These are phyloP conservation scores for Cryptocheilus praepositus DNA, from an alignment of 2,888 invertebrate species.

Conservation along the genomic window DNA sequence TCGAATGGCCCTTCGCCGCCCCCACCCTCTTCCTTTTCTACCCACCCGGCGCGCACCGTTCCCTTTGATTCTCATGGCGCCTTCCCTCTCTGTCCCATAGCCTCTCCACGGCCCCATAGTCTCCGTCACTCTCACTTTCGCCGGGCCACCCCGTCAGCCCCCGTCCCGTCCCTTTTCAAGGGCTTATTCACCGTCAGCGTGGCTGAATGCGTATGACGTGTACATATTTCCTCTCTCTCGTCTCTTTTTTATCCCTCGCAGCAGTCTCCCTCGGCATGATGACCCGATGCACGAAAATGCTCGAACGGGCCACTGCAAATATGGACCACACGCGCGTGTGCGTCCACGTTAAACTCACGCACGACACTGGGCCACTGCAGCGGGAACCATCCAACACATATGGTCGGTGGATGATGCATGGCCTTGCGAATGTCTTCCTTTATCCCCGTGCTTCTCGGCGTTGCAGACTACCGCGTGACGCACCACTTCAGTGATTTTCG, in stretches of 20 bases:
- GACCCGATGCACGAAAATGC: neutral
- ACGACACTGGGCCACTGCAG: constrained; percentile 12
- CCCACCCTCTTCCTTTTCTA: constrained; percentile 17
- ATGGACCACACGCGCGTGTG: constrained; percentile 23
- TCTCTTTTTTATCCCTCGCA: neutral
- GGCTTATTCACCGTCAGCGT: constrained; percentile 61
- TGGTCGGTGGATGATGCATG: constrained; percentile 40
- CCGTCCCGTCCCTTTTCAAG: constrained; percentile 49
- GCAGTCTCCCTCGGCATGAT: neutral
- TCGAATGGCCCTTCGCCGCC: neutral
- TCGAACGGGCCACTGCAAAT: constrained; percentile 18
- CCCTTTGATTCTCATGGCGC: neutral
- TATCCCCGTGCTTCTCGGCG: neutral
- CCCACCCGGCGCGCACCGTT: neutral
- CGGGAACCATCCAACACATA: constrained; percentile 29
- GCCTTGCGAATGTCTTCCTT: constrained; percentile 8
- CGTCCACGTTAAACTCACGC: constrained; percentile 27
- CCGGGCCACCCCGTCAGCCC: constrained; percentile 6
- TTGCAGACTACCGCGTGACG: no score
- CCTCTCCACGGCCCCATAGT: neutral
- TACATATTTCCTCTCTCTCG: constrained; percentile 30
- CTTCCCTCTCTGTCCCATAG: constrained; percentile 1
- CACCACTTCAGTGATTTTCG: constrained; percentile 4
- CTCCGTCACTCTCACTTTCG: constrained; percentile 9
- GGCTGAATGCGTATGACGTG: constrained; percentile 63